Percentiles rank a stretch among this genome's conserved stretches.
phyloP scores from a whole-genome alignment of 2,888 invertebrate genomes.

The Thecophora atra region DNA sequence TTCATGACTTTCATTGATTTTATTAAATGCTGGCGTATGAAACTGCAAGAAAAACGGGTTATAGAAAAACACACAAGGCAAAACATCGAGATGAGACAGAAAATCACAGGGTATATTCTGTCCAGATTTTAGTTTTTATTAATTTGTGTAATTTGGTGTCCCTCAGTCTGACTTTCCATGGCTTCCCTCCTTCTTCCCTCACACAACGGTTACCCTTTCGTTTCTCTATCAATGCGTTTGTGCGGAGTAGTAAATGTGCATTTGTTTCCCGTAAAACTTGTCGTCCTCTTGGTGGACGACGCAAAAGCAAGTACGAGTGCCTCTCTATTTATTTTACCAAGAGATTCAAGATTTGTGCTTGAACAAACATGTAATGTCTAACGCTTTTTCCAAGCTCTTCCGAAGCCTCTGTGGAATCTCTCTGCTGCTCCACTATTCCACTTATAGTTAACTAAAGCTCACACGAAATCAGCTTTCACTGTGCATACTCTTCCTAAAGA shows the following conservation, averaged over 20 bases:
- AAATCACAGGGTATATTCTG: not conserved
- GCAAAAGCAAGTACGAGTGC: not conserved
- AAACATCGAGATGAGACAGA: not conserved
- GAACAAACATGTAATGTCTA: conserved; percentile 4
- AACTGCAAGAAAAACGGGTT: no score
- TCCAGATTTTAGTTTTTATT: not conserved
- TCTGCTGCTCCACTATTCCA: no score
- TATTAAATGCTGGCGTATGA: not conserved
- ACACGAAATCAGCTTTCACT: no score
- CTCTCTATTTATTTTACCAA: conserved; percentile 20
- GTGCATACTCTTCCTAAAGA: not conserved
- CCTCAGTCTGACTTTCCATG: not conserved
- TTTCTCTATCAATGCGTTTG: not conserved
- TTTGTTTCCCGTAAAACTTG: not conserved
- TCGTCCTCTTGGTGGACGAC: conserved; percentile 8
- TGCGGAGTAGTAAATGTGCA: not conserved
- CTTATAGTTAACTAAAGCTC: no score
- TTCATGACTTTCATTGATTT: conserved; percentile 4
- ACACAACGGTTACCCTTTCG: not conserved
- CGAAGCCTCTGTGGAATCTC: not conserved
- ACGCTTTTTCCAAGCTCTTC: no score
- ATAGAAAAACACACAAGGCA: no score
- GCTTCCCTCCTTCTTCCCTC: not conserved
- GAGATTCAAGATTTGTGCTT: conserved; percentile 25
- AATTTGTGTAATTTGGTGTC: not conserved